Base-by-base conservation (phyloP, 2,113 vertebrate species). In the Cololabis saira region DNA sequence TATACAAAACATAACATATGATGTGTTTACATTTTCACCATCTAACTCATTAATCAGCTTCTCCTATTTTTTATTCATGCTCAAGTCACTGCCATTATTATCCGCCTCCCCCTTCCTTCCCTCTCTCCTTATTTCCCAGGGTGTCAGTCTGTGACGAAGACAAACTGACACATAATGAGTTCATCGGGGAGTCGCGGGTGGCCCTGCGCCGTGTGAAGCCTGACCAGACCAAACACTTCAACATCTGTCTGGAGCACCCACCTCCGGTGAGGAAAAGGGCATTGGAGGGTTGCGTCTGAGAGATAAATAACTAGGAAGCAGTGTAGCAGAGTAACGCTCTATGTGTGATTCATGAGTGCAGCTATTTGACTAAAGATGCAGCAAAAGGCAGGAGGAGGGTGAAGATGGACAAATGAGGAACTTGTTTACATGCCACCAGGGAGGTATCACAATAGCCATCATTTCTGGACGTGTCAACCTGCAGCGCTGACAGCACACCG, bases 91-190 rank as follows among this genome's bases (percentile, higher is more conserved):
- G 30, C 67, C 30, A 37, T 52, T 59, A 16, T 57, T 12, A 14
- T 57, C 11, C 15, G 16, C 19, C 49, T 13, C 17, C 37, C 27
- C 52, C 49, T 13, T 19, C 40, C 27, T 48, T 19, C 16, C 33
- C 59, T 59, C 57, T 85, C 50, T 74, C 52, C 83, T 45, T 59
- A 33, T 9, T 74, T 78, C 70, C 59, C 80, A 96, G 95, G 91
- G 94, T 97, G 81, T 94, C 95, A 0, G 95, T 96, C 67, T 96
- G 95, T 41, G 95, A 96, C 3, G 95, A 96, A 85, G 95, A 96
- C 93, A 95, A 95, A 87, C 89, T 96, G 89, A 96, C 94, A 53
- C 95, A 96, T 91, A 96, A 96, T 11, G 95, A 96, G 87, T 96
- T 96, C 91, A 96, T 96, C 1, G 95, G 95, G 45, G 95, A 96